phyloP scores from a whole-genome alignment of 2,888 invertebrate species.

The Slavum lentiscoides region DNA sequence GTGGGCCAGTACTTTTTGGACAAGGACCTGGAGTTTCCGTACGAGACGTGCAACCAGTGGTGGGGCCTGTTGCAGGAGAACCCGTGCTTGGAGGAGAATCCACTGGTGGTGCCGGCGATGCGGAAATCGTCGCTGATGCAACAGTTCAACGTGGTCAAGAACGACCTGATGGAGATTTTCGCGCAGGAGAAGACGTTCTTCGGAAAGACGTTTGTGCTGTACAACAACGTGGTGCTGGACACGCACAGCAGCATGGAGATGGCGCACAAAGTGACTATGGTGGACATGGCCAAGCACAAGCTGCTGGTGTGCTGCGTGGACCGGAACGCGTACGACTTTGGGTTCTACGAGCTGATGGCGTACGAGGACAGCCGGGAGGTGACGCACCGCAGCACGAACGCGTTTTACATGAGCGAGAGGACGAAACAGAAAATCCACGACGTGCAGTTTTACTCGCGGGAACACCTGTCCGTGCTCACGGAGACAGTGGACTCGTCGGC shows the following conservation, averaged over 20 bases:
- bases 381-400: slow-evolving; percentile 1
- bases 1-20: slow-evolving; percentile 88
- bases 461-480: slow-evolving; percentile 73
- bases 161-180: slow-evolving; percentile 48
- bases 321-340: slow-evolving; percentile 25
- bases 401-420: slow-evolving; percentile 39
- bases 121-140: slow-evolving; percentile 78
- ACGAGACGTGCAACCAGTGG: slow-evolving; percentile 78
- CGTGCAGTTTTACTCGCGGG: slow-evolving; percentile 75
- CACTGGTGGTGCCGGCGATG: slow-evolving; percentile 75
- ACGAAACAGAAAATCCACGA: slow-evolving; percentile 64
- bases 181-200: slow-evolving; percentile 57
- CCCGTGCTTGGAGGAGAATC: slow-evolving; percentile 71
- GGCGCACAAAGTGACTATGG: slow-evolving; percentile 40
- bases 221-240: slow-evolving; percentile 22
- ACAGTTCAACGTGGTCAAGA: slow-evolving; percentile 73
- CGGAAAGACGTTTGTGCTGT: slow-evolving; percentile 44
- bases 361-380: slow-evolving; percentile 40
- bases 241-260: background rate
- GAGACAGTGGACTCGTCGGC: slow-evolving; percentile 60
- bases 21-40: slow-evolving; percentile 68
- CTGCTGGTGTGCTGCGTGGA: slow-evolving; percentile 47
- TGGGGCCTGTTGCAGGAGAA: slow-evolving; percentile 75
- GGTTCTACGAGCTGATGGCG: slow-evolving; percentile 43
- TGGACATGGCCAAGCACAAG: slow-evolving; percentile 53